Percentiles rank a stretch among this genome's conserved stretches.
Evolutionary conservation across 2,888 invertebrate genomes (phyloP).

Genomic region (Drosophila subquinaria): DNA sequence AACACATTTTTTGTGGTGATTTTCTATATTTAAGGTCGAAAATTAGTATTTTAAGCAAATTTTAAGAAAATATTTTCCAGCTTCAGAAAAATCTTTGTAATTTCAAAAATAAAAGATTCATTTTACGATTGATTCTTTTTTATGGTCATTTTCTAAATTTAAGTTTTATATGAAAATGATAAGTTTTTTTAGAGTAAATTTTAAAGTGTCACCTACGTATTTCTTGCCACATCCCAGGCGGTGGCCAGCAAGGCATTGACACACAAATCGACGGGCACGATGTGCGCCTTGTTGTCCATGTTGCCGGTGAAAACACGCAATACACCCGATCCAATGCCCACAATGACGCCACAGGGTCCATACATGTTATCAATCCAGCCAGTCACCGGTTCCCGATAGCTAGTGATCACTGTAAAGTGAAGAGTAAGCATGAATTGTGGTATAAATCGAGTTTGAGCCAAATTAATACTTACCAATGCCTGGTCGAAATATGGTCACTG

Average conservation of each 20-base stretch:
- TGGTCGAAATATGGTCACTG: conserved; percentile 89
- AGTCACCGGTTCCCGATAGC: conserved; percentile 87
- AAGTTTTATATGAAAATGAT: too few relatives aligned
- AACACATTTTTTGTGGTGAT: too few relatives aligned
- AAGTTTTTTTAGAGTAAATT: background rate
- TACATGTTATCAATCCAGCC: conserved; percentile 92
- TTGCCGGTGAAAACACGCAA: conserved; percentile 86
- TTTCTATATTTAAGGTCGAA: too few relatives aligned
- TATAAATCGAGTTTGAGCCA: background rate
- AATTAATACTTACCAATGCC: conserved; percentile 87
- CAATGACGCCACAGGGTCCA: conserved; percentile 87
- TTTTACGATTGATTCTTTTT: too few relatives aligned
- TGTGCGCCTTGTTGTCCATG: conserved; percentile 84
- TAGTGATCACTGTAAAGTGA: conserved; percentile 85
- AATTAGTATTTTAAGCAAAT: too few relatives aligned
- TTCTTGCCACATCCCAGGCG: conserved; percentile 86
- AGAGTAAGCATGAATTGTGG: too few relatives aligned
- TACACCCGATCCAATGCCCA: conserved; percentile 88
- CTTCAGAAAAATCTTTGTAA: too few relatives aligned
- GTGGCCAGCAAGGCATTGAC: conserved; percentile 86
- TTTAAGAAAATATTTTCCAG: too few relatives aligned
- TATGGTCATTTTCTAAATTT: too few relatives aligned
- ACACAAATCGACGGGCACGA: conserved; percentile 86
- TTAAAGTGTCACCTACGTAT: conserved; percentile 70
- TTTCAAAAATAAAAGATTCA: too few relatives aligned